phyloP scores from a whole-genome alignment of 2,888 invertebrate species.

The Orchesellides sinensis region DNA sequence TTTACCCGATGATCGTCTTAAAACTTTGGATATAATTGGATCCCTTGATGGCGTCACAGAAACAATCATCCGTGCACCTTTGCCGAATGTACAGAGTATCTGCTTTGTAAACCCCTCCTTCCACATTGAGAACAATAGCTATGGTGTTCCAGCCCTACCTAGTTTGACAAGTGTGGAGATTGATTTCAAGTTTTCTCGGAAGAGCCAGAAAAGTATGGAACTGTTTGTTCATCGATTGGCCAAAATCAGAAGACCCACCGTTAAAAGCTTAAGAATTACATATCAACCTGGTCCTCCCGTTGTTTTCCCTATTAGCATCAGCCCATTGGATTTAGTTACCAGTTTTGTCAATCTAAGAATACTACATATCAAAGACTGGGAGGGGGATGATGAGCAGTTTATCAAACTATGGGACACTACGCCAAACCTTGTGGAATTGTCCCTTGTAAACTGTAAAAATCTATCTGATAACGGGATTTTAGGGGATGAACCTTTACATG shows the following conservation, averaged over 20 bases:
- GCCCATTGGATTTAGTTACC: conserved; percentile 34
- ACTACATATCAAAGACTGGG: conserved; percentile 55
- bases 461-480: conserved; percentile 44
- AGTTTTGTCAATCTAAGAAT: conserved; percentile 52
- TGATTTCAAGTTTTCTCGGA: conserved; percentile 55
- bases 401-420: conserved; percentile 25
- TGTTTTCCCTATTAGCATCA: conserved; percentile 44
- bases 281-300: conserved; percentile 55
- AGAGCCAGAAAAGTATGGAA: conserved; percentile 58
- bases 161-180: conserved; percentile 48
- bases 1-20: conserved; percentile 23
- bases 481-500: conserved; percentile 29
- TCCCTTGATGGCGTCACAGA: conserved; percentile 50
- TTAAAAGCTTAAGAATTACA: conserved; percentile 43
- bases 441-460: conserved; percentile 47
- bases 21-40: conserved; percentile 52
- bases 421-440: conserved; percentile 28
- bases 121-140: conserved; percentile 36
- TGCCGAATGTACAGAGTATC: conserved; percentile 42
- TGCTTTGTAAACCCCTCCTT: conserved; percentile 59
- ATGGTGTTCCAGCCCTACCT: conserved; percentile 31
- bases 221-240: conserved; percentile 51
- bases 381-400: conserved; percentile 54
- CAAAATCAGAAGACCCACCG: conserved; percentile 46
- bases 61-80: conserved; percentile 43